These are phyloP conservation scores for Chiloscyllium plagiosum DNA, from an alignment of 2,113 vertebrate species.

Conservation along the genomic window DNA sequence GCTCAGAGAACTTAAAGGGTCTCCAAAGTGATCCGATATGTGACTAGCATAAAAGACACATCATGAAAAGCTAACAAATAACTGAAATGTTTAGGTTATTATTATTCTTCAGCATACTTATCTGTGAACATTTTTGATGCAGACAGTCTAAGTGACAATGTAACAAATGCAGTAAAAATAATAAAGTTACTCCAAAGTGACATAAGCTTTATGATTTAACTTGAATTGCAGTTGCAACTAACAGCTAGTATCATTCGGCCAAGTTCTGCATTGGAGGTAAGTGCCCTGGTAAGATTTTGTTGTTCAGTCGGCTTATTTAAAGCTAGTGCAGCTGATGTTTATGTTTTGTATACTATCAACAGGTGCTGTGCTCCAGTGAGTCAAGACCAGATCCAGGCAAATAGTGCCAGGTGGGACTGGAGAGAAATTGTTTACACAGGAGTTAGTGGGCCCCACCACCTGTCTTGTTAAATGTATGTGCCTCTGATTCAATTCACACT, in stretches of 20 bases:
- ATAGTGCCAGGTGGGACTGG: conserved; percentile 9
- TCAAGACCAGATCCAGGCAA: conserved; percentile 12
- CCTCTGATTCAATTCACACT: not conserved
- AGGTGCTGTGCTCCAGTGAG: conserved; percentile 8
- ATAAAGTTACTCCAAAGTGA: not conserved
- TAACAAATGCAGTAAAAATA: not conserved
- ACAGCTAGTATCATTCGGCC: not conserved
- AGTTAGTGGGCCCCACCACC: conserved; percentile 12
- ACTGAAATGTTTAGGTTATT: not conserved
- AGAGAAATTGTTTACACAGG: conserved; percentile 30
- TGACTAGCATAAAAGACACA: not conserved
- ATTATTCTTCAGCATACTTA: not conserved
- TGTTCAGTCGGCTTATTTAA: not conserved
- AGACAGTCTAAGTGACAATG: not conserved
- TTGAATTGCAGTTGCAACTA: not conserved
- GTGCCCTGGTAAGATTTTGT: not conserved
- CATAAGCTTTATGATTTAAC: not conserved
- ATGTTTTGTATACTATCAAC: conserved; percentile 18
- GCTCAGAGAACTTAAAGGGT: not conserved
- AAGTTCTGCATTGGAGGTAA: not conserved
- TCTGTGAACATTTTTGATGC: not conserved
- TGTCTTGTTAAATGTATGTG: not conserved
- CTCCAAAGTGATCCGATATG: not conserved
- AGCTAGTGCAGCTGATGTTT: conserved; percentile 13
- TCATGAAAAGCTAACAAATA: not conserved